A percentile compares a stretch with the other conserved stretches of the same genome.
These are phyloP conservation scores for Agrilus biguttatus DNA, from an alignment of 2,888 invertebrate genomes.

Conservation along the genomic window DNA sequence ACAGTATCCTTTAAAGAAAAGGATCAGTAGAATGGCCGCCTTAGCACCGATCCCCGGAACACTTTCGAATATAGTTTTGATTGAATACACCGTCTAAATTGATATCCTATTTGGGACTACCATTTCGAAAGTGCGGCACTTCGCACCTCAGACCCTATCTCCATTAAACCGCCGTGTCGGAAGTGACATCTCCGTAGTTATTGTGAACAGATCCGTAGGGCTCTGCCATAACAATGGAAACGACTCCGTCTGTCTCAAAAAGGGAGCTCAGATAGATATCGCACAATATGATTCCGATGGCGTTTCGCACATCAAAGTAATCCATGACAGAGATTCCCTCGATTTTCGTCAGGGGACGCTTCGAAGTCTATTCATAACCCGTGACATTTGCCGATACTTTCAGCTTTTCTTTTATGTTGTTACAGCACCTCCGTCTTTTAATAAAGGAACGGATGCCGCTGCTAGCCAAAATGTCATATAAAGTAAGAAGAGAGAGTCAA, in stretches of 20 bases:
- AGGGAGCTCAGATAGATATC: constrained; percentile 27
- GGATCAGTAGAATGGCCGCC: constrained; percentile 17
- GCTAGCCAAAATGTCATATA: not conserved
- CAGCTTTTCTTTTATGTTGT: constrained; percentile 3
- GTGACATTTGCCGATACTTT: constrained; percentile 12
- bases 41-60: constrained; percentile 20
- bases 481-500: not conserved
- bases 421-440: no score
- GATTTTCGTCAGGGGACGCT: constrained; percentile 23
- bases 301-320: constrained; percentile 22
- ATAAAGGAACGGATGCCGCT: no score
- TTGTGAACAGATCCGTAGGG: constrained; percentile 14
- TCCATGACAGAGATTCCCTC: constrained; percentile 24
- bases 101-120: constrained; percentile 16
- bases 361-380: constrained; percentile 20
- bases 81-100: constrained; percentile 25
- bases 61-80: constrained; percentile 25
- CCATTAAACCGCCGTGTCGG: not conserved
- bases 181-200: constrained; percentile 7
- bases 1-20: no score
- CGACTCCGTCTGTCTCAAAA: constrained; percentile 23
- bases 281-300: constrained; percentile 27
- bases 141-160: not conserved
- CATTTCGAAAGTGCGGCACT: constrained; percentile 9
- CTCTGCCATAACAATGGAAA: constrained; percentile 23